Conservation (phyloP, 2,888 invertebrate species). For the Glyphotaelius pellucidus region DNA sequence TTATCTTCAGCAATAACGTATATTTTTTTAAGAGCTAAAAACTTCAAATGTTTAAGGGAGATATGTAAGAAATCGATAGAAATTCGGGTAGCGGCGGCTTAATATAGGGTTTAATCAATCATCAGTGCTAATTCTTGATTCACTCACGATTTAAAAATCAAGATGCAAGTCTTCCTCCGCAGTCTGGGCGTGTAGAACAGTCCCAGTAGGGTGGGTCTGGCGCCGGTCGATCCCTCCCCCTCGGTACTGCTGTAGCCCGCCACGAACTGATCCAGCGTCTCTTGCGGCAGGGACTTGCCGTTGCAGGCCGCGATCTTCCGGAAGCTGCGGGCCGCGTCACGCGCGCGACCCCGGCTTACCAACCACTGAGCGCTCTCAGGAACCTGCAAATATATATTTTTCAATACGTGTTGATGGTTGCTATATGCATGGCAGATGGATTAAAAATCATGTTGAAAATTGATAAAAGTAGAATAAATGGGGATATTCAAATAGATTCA, state of each 20-base stretch:
- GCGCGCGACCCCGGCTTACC: conserved; percentile 75
- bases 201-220: conserved; percentile 72
- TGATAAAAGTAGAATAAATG: background rate
- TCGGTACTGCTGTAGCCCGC: conserved; percentile 68
- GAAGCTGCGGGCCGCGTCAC: conserved; percentile 75
- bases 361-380: conserved; percentile 81
- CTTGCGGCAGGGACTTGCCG: conserved; percentile 71
- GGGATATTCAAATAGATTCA: too few relatives aligned
- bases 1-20: too few relatives aligned
- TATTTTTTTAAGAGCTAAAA: too few relatives aligned
- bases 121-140: background rate
- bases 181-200: conserved; percentile 77
- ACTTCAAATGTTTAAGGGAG: too few relatives aligned
- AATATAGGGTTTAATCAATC: too few relatives aligned
- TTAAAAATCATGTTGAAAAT: background rate
- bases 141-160: conserved; percentile 80
- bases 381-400: conserved; percentile 64
- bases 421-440: too few relatives aligned
- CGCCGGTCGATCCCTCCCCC: conserved; percentile 68
- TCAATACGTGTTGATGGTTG: too few relatives aligned
- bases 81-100: too few relatives aligned
- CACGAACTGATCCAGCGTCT: conserved; percentile 72
- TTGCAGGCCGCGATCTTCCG: conserved; percentile 77
- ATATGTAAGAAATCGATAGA: too few relatives aligned
- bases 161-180: conserved; percentile 75